A percentile compares a stretch with the other conserved stretches of the same genome.
Evolutionary conservation across 1,140 invertebrate genomes (phyloP).

Genomic region (Littorina saxatilis): DNA sequence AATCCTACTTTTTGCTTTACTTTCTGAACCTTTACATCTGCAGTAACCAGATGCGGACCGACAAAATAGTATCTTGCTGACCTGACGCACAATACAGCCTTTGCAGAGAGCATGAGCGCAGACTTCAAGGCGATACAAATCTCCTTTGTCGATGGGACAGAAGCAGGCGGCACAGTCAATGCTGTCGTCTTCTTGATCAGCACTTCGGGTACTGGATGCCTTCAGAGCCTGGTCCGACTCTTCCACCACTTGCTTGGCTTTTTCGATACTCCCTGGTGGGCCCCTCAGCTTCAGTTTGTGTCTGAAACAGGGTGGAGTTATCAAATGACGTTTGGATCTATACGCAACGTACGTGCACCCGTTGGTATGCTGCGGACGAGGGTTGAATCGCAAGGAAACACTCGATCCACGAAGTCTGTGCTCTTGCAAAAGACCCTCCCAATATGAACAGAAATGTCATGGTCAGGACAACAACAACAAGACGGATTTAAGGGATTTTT

Average conservation of each 20-base stretch:
- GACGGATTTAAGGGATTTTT: too few relatives aligned
- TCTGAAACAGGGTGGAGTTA: neutral
- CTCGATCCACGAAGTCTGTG: too few relatives aligned
- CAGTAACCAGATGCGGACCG: neutral
- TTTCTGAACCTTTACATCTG: neutral
- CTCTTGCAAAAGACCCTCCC: too few relatives aligned
- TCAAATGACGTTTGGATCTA: too few relatives aligned
- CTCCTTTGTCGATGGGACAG: conserved; percentile 51
- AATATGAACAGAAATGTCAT: too few relatives aligned
- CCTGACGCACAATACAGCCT: conserved; percentile 54
- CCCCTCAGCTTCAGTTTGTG: conserved; percentile 59
- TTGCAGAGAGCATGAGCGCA: conserved; percentile 70
- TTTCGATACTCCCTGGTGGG: conserved; percentile 42
- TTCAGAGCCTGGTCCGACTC: conserved; percentile 26
- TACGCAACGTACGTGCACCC: too few relatives aligned
- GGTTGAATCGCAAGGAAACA: too few relatives aligned
- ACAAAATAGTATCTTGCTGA: neutral
- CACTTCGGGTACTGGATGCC: neutral
- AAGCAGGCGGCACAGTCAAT: conserved; percentile 66
- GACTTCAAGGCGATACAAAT: conserved; percentile 58
- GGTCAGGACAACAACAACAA: too few relatives aligned
- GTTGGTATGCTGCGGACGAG: too few relatives aligned
- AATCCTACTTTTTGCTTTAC: neutral
- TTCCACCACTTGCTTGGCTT: conserved; percentile 40
- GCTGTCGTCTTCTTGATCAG: conserved; percentile 6